Conservation (phyloP, 64 coral and sea anemone genomes). For the Platygyra sinensis region DNA sequence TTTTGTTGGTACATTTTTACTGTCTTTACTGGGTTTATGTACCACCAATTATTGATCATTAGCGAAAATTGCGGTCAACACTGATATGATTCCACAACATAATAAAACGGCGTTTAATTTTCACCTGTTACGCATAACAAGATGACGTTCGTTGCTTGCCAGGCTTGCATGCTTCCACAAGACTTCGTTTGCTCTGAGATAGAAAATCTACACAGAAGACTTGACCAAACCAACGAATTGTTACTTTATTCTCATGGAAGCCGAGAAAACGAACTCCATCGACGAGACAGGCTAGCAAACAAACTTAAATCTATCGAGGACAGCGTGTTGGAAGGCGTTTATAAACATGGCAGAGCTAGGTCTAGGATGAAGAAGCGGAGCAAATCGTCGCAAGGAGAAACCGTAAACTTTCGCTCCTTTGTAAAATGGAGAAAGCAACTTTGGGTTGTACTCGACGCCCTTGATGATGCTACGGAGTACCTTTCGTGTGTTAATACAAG, state of each 20-base stretch:
- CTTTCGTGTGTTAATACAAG: background rate
- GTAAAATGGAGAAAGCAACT: slow-evolving; percentile 26
- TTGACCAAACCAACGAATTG: slow-evolving; percentile 33
- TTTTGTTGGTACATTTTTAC: background rate
- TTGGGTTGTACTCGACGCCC: slow-evolving; percentile 6
- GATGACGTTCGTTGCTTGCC: slow-evolving; percentile 6
- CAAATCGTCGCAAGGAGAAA: background rate
- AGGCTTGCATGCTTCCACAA: background rate
- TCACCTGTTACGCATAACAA: background rate
- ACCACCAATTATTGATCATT: background rate
- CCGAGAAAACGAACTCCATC: background rate
- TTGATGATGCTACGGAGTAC: slow-evolving; percentile 13
- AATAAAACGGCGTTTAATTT: background rate
- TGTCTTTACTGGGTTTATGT: background rate
- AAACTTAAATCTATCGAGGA: slow-evolving; percentile 12
- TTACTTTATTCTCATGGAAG: background rate
- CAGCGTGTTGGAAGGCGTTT: background rate
- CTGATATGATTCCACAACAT: too few species aligned
- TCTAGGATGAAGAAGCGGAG: background rate
- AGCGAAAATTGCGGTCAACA: background rate
- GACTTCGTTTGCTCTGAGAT: slow-evolving; percentile 21
- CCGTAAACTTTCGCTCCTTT: slow-evolving; percentile 19
- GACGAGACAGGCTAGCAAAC: background rate
- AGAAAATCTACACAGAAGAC: slow-evolving; percentile 28
- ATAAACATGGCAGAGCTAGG: background rate